These are phyloP conservation scores for Dioctria rufipes DNA, from an alignment of 2,888 invertebrate species.

Conservation along the genomic window DNA sequence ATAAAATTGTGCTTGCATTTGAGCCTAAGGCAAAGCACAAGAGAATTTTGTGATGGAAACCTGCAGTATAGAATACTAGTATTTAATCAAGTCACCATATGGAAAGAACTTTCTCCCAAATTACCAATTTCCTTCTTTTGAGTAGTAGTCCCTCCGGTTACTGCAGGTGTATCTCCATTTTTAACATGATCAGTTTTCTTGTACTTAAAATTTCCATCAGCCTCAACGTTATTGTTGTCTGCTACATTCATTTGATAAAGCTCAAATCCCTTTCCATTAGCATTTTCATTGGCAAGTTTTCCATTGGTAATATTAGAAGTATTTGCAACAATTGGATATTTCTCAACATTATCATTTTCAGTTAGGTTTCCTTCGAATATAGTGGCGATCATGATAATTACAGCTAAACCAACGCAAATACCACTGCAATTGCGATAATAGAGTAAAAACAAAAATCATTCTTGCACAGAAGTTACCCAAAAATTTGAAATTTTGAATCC, in stretches of 20 bases:
- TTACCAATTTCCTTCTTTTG: constrained; percentile 41
- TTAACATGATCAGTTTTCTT: constrained; percentile 2
- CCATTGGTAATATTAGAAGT: constrained; percentile 69
- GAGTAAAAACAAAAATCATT: neutral
- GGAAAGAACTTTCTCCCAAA: neutral
- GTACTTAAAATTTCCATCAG: constrained; percentile 58
- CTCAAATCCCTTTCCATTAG: constrained; percentile 66
- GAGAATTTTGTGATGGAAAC: constrained; percentile 72
- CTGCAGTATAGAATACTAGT: constrained; percentile 61
- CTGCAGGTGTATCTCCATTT: constrained; percentile 13
- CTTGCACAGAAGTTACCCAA: constrained; percentile 73
- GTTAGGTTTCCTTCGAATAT: constrained; percentile 75
- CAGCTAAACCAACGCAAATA: constrained; percentile 28
- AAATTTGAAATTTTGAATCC: constrained; percentile 79
- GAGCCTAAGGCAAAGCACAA: constrained; percentile 83
- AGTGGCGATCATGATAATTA: constrained; percentile 75
- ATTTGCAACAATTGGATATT: neutral
- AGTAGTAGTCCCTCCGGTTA: neutral
- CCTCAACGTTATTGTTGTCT: constrained; percentile 63
- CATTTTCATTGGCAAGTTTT: constrained; percentile 62
- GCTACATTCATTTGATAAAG: constrained; percentile 68
- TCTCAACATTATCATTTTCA: neutral
- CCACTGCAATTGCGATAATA: constrained; percentile 47
- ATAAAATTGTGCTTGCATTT: constrained; percentile 83
- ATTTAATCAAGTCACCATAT: neutral